These are phyloP conservation scores for Himalopsyche phryganea DNA, from an alignment of 1,140 invertebrate species.

Conservation along the genomic window DNA sequence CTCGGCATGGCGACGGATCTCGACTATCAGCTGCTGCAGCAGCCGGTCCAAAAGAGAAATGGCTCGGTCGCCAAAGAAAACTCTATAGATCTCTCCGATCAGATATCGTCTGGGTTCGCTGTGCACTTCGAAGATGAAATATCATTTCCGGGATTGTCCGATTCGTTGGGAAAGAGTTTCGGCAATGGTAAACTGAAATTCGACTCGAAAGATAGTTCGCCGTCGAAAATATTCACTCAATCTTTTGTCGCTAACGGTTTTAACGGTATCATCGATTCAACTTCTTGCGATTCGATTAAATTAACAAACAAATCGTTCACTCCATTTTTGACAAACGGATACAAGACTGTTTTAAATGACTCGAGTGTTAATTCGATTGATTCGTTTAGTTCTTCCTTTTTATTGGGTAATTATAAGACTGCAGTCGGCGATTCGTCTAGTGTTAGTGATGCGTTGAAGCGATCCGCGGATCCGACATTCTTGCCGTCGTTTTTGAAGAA, in stretches of 20 bases:
- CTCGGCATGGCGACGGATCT: slow-evolving; percentile 6
- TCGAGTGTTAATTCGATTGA: too few relatives aligned
- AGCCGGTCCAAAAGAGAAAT: background rate
- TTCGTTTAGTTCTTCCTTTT: too few relatives aligned
- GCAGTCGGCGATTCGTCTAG: too few relatives aligned
- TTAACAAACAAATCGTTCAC: too few relatives aligned
- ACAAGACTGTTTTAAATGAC: too few relatives aligned
- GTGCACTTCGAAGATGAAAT: slow-evolving; percentile 18
- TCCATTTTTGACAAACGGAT: too few relatives aligned
- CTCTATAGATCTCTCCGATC: slow-evolving; percentile 9
- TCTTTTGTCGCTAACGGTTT: slow-evolving; percentile 2
- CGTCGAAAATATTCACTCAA: slow-evolving; percentile 10
- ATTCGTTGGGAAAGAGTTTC: slow-evolving; percentile 4
- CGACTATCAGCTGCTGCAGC: background rate
- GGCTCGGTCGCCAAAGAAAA: slow-evolving; percentile 2
- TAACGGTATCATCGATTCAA: background rate
- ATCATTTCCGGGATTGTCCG: slow-evolving; percentile 9
- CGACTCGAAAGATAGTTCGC: slow-evolving; percentile 17
- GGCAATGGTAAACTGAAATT: background rate
- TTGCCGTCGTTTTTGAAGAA: background rate
- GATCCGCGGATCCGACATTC: too few relatives aligned
- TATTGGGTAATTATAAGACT: too few relatives aligned
- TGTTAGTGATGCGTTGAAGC: too few relatives aligned
- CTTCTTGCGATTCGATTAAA: too few relatives aligned
- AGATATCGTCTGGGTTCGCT: background rate